Base-by-base conservation (phyloP, 2,888 invertebrate species). In the Leucoma salicis region DNA sequence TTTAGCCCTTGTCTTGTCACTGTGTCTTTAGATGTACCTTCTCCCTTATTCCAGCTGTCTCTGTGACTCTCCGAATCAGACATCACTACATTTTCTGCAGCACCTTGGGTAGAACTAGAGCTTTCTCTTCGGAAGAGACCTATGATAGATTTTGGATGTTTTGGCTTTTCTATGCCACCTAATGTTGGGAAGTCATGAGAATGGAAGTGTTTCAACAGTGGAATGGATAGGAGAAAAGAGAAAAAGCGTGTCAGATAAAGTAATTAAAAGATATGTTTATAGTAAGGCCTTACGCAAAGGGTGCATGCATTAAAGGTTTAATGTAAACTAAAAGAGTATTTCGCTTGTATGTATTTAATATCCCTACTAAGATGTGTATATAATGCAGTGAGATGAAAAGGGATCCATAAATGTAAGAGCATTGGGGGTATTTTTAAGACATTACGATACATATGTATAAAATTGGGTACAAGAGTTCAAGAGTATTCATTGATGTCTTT, bases 111-210 rank as follows among this genome's bases (percentile, higher is more conserved):
- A 0, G 95, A 95, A 65, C 94, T 92, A 58, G 93, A 91, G 79
- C 96, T 96, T 78, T 96, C 96, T 71, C 95, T 92, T 70, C 96
- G 92, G 88, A 96, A 96, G 53, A 96, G 92, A 85, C 96, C 96
- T 91, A 96, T 96, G 84, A 96, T 96, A 83, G 96, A 96, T 86
- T 95, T 95, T 64, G 94, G 92, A 87, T 92, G 92, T 89, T 95
- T 94, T 82, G 95, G 95, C 91, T 95, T 95, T 85, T 95, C 95
- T 83, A 96, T 93, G 71, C 96, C 96, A 90, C 96, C 96, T 95
- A 69, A 53, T 63, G 55, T 49, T 42, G 53, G 66, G 60, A 58
- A 63, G 66, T 66, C 57, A 49, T 61, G 62, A 63, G 57, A 62
- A 57, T 54, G 58, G 53, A 57, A 44, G 49, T 66, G 50, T 65